phyloP scores from a whole-genome alignment of 1,140 invertebrate genomes.

The Dryas iulia region DNA sequence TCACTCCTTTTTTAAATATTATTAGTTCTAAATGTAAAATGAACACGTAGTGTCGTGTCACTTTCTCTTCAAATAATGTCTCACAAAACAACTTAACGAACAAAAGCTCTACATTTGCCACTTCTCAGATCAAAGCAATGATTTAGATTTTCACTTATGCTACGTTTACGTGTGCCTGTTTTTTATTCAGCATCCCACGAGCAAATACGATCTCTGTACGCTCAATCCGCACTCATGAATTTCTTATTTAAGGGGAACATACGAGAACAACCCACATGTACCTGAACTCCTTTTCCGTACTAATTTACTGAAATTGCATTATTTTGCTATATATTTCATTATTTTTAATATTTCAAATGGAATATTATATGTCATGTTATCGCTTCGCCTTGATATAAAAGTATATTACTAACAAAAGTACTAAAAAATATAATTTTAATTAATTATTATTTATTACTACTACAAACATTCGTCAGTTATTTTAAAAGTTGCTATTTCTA shows the following conservation, averaged over 20 bases:
- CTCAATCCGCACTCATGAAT: slow-evolving; percentile 14
- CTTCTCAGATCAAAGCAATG: background rate
- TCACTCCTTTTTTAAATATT: too few relatives aligned
- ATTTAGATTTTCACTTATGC: background rate
- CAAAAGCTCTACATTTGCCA: background rate
- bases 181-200: slow-evolving; percentile 1
- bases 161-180: background rate
- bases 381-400: too few relatives aligned
- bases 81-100: background rate
- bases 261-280: background rate
- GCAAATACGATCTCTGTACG: slow-evolving; percentile 6
- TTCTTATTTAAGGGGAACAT: background rate
- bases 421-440: too few relatives aligned
- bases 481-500: background rate
- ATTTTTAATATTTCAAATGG: background rate
- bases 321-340: background rate
- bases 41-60: background rate
- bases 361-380: too few relatives aligned
- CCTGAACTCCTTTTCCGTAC: background rate
- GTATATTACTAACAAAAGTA: too few relatives aligned
- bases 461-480: background rate
- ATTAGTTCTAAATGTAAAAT: too few relatives aligned
- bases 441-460: background rate
- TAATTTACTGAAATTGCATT: background rate
- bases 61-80: background rate